phyloP scores from a whole-genome alignment of 2,797 vertebrate genomes.

The Hylomyscus alleni region DNA sequence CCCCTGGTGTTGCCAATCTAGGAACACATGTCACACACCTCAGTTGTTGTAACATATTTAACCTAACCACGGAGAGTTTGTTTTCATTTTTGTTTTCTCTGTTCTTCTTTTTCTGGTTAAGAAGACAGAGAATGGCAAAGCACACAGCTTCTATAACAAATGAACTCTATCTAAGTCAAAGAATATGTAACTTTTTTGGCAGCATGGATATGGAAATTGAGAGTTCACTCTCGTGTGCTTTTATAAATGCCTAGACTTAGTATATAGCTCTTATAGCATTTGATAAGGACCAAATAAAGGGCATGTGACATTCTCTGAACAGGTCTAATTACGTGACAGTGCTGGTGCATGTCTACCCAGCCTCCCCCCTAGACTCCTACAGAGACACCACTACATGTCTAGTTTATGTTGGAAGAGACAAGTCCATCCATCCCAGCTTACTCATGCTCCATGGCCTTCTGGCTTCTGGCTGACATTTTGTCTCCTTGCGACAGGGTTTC shows the following conservation, averaged over 20 bases:
- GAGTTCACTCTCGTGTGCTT: not conserved
- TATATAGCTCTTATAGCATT: not conserved
- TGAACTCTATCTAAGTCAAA: not conserved
- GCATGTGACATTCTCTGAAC: fast-evolving
- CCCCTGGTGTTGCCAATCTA: not conserved
- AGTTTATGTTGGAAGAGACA: not conserved
- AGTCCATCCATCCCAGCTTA: not conserved
- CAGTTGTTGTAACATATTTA: not conserved
- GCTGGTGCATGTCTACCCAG: not conserved
- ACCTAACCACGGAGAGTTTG: not conserved
- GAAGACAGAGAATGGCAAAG: not conserved
- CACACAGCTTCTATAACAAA: not conserved
- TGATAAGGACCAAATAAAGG: not conserved
- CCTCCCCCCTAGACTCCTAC: not conserved
- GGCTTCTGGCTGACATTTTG: not conserved
- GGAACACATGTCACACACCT: not conserved
- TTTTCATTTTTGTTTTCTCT: not conserved
- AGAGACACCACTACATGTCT: not conserved
- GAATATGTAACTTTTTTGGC: not conserved
- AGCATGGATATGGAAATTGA: not conserved
- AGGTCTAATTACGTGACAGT: not conserved
- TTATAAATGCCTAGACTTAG: not conserved
- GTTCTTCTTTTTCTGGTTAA: not conserved
- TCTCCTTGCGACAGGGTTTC: not conserved
- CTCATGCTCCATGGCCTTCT: not conserved